These are phyloP conservation scores for Balaeniceps rex DNA, from an alignment of 2,113 vertebrate species.

Conservation along the genomic window DNA sequence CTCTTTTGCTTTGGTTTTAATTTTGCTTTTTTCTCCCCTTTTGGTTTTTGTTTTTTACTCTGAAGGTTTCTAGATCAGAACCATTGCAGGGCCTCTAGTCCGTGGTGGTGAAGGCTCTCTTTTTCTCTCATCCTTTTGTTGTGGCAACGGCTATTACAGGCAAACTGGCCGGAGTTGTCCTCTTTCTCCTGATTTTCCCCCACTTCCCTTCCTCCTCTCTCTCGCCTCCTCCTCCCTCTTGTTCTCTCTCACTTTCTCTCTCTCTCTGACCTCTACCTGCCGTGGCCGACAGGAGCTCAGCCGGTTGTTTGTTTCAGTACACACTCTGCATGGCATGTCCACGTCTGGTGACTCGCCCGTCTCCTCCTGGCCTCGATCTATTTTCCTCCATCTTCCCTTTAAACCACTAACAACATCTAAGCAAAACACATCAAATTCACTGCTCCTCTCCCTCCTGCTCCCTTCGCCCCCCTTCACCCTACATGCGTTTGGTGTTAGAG, in stretches of 20 bases:
- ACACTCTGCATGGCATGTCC: constrained; percentile 92
- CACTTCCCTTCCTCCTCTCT: neutral
- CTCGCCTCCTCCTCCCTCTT: neutral
- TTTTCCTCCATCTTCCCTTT: constrained; percentile 59
- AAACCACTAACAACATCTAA: constrained; percentile 64
- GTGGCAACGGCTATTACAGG: constrained; percentile 81
- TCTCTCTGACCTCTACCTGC: constrained; percentile 46
- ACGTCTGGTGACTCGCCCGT: constrained; percentile 68
- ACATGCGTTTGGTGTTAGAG: constrained; percentile 71
- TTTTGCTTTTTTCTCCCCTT: neutral
- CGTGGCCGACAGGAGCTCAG: constrained; percentile 63
- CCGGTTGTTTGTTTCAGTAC: constrained; percentile 75
- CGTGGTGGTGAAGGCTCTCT: constrained; percentile 57
- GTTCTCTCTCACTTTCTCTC: neutral
- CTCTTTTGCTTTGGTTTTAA: constrained; percentile 18
- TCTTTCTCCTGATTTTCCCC: constrained; percentile 65
- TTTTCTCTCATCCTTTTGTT: constrained; percentile 61
- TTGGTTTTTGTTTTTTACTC: constrained; percentile 34
- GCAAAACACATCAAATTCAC: constrained; percentile 32
- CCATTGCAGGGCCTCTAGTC: constrained; percentile 69
- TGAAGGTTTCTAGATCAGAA: constrained; percentile 65
- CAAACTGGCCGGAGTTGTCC: constrained; percentile 84
- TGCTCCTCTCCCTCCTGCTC: neutral
- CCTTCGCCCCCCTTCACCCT: constrained; percentile 38
- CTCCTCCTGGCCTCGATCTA: constrained; percentile 32